These are phyloP conservation scores for Tipula unca DNA, from an alignment of 2,888 invertebrate species.

Conservation along the genomic window DNA sequence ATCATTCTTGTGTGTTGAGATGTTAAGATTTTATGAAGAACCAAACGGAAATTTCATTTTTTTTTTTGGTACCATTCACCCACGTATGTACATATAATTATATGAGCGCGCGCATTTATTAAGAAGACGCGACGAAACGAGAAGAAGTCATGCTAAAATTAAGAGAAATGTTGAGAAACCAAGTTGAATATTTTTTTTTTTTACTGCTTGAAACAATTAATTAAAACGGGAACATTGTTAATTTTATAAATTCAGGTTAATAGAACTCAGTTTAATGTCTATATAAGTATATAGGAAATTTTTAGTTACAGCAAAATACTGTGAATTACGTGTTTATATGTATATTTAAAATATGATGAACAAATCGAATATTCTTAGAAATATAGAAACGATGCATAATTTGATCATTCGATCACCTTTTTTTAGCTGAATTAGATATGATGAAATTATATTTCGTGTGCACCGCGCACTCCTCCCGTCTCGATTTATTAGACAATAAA, in stretches of 20 bases:
- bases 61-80: not conserved
- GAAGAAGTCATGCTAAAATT: not conserved
- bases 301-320: not conserved
- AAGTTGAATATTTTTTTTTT: not conserved
- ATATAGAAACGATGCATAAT: not conserved
- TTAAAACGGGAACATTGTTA: not conserved
- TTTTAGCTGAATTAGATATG: not conserved
- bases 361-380: not conserved
- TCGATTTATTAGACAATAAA: not conserved
- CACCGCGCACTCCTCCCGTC: not conserved
- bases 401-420: not conserved
- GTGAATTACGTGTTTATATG: not conserved
- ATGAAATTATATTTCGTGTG: not conserved
- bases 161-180: not conserved
- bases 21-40: not conserved
- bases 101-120: not conserved
- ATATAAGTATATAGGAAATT: not conserved
- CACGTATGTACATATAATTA: not conserved
- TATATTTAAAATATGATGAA: not conserved
- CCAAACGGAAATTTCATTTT: not conserved
- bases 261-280: not conserved
- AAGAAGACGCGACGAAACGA: not conserved
- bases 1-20: not conserved
- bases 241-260: not conserved
- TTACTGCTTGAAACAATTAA: not conserved